Evolutionary conservation across 1,140 invertebrate species (phyloP).

Genomic region (Ptiloglossa arizonensis): DNA sequence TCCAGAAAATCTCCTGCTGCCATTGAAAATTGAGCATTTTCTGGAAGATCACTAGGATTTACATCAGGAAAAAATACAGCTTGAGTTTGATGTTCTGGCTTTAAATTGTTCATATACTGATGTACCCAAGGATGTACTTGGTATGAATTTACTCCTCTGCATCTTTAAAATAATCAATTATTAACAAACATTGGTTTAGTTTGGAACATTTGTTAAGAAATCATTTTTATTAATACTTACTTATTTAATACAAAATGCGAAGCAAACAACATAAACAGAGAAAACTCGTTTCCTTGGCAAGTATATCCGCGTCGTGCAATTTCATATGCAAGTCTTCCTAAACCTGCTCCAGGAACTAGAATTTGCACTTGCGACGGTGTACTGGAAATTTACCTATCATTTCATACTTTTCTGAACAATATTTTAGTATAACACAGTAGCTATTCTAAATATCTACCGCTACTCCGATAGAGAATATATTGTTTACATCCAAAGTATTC

Average conservation of each 20-base stretch:
- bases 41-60: slow-evolving; percentile 87
- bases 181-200: not conserved
- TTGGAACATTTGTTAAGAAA: not conserved
- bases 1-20: slow-evolving; percentile 96
- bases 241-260: slow-evolving; percentile 98
- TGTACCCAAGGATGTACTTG: slow-evolving; percentile 96
- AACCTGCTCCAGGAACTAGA: slow-evolving; percentile 96
- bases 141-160: slow-evolving; percentile 82
- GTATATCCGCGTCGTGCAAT: slow-evolving; percentile 93
- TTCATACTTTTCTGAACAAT: slow-evolving; percentile 67
- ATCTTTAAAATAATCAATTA: slow-evolving; percentile 79
- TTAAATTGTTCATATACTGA: slow-evolving; percentile 94
- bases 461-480: not conserved
- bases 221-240: slow-evolving; percentile 76
- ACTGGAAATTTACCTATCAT: slow-evolving; percentile 75
- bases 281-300: slow-evolving; percentile 99
- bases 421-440: slow-evolving; percentile 14
- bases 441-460: not conserved
- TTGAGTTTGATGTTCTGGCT: slow-evolving; percentile 90
- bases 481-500: not conserved
- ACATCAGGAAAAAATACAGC: slow-evolving; percentile 95
- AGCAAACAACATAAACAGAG: slow-evolving; percentile 97
- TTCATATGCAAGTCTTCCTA: slow-evolving; percentile 96
- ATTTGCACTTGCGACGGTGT: slow-evolving; percentile 85
- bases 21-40: slow-evolving; percentile 93